Base-by-base conservation (phyloP, 2,888 invertebrate species). In the Fabriciana adippe region DNA sequence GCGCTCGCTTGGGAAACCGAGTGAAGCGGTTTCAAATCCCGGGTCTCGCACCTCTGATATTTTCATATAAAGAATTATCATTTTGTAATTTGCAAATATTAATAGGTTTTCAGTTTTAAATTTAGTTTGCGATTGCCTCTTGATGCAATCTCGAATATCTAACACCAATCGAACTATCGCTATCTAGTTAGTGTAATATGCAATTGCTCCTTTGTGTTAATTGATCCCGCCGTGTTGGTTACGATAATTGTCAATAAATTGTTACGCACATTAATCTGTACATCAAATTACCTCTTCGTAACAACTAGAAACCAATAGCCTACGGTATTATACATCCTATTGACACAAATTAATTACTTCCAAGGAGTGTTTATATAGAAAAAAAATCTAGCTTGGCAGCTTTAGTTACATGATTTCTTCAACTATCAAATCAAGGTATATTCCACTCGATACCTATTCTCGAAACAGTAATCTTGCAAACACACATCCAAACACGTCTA, bases 221-320 rank as follows among this genome's bases (percentile, higher is more conserved):
- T 91, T 88, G 91, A 89, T 90, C 89, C 84, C 84, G 76, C 80
- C 81, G 80, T 81, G 81, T 88, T 84, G 83, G 86, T 85, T 84
- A 86, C 88, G 84, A 86, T 91, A 91, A 92, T 92, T 89, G 90
- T 86, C 92, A 82, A 89, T 92, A 92, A 91, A 92, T 90, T 88
- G 90, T 89, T 87, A 81, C 82, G 83, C 77, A 79, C 88, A 90
- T 89, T 89, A 89, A 91, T 91, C 90, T 88, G 81, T 73, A 81
- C 85, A 86, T 89, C 89, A 89, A 87, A 87, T 88, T 88, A 83
- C 85, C 78, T 81, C 66, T 77, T 78, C 72, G 80, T 82, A 86
- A 85, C 81, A 81, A 81, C 73, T 81, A 78, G 76, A 77, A 76
- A 79, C 77, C 78, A 81, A 77, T 76, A 74, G 80, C 79, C 74